These are phyloP conservation scores for Microctonus aethiopoides DNA, from an alignment of 2,888 invertebrate genomes.

Conservation along the genomic window DNA sequence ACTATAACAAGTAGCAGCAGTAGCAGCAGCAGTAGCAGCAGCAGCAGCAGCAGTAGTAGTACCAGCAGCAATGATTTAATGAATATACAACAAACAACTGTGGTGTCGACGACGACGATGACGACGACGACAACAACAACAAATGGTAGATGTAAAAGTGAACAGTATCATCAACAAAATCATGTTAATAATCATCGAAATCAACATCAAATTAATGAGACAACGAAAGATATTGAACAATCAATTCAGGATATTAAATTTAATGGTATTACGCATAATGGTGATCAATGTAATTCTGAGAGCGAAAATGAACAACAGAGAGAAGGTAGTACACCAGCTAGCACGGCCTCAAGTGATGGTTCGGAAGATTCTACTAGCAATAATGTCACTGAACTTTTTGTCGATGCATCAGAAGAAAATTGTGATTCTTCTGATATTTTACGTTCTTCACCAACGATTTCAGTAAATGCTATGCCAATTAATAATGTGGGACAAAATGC, in stretches of 20 bases:
- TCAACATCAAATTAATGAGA: slow-evolving; percentile 47
- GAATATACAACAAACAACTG: slow-evolving; percentile 29
- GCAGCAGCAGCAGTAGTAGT: slow-evolving; percentile 51
- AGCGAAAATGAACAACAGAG: slow-evolving; percentile 60
- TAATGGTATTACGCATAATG: slow-evolving; percentile 32
- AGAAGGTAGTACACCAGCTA: slow-evolving; percentile 63
- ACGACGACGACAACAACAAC: slow-evolving; percentile 31
- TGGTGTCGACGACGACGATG: slow-evolving; percentile 24
- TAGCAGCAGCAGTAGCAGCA: slow-evolving; percentile 51
- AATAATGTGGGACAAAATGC: slow-evolving; percentile 52
- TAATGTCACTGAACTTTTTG: slow-evolving; percentile 36
- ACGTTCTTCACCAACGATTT: slow-evolving; percentile 62
- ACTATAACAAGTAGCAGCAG: slow-evolving; percentile 39
- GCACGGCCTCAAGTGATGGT: slow-evolving; percentile 58
- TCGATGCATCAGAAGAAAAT: slow-evolving; percentile 48
- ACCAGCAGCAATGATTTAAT: slow-evolving; percentile 54
- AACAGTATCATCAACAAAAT: slow-evolving; percentile 41
- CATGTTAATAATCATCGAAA: slow-evolving; percentile 48
- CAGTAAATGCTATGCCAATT: slow-evolving; percentile 58
- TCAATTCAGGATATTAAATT: slow-evolving; percentile 31
- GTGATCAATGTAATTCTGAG: slow-evolving; percentile 59
- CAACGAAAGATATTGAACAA: slow-evolving; percentile 49
- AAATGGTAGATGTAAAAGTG: slow-evolving; percentile 44
- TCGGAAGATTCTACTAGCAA: slow-evolving; percentile 38
- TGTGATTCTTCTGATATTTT: slow-evolving; percentile 52